Evolutionary conservation across 2,888 invertebrate genomes (phyloP).

Genomic region (Macrosiphum euphorbiae): DNA sequence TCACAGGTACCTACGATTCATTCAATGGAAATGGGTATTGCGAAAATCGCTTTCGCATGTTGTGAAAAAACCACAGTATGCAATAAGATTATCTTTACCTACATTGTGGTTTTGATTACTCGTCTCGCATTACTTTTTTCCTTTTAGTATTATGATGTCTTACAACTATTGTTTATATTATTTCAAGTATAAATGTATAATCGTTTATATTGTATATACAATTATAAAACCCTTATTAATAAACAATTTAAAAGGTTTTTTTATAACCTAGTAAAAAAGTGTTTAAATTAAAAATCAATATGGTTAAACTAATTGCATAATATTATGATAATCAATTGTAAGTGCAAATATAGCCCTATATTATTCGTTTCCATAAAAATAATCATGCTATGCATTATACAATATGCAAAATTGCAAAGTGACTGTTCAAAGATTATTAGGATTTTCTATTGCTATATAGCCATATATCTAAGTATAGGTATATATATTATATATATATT

Average conservation of each 20-base stretch:
- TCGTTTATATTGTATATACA: background rate
- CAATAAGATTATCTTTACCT: background rate
- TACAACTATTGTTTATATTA: background rate
- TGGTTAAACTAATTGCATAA: background rate
- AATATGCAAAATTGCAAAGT: background rate
- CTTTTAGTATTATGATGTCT: background rate
- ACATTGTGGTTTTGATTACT: slow-evolving; percentile 31
- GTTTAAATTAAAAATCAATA: background rate
- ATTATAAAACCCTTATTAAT: background rate
- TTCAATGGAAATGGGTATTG: background rate
- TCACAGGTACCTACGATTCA: background rate
- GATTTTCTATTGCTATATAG: background rate
- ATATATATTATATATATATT: too few relatives aligned
- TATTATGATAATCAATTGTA: background rate
- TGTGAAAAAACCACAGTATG: slow-evolving; percentile 23
- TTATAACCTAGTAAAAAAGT: background rate
- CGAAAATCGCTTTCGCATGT: background rate
- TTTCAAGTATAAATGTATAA: background rate
- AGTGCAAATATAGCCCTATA: too few relatives aligned
- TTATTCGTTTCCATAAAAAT: background rate
- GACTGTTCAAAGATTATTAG: background rate
- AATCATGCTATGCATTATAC: background rate
- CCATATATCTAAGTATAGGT: too few relatives aligned
- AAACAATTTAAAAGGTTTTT: background rate
- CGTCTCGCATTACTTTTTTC: background rate